A percentile compares a stretch with the other conserved stretches of the same genome.
phyloP scores from a whole-genome alignment of 2,113 vertebrate genomes.

The Oreochromis tanganicae region DNA sequence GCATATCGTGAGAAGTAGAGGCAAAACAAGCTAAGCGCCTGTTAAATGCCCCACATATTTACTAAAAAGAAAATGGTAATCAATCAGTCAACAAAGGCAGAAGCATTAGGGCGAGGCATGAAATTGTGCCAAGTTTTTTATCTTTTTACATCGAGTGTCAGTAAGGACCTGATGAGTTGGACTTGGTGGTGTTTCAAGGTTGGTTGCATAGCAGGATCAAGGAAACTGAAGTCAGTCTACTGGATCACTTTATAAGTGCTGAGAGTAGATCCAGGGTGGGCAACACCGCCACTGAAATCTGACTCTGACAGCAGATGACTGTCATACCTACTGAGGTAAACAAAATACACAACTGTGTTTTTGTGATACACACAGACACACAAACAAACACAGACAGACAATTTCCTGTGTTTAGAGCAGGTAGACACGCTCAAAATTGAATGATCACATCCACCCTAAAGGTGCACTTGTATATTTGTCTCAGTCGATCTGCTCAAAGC shows the following conservation, averaged over 20 bases:
- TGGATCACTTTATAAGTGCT: not conserved
- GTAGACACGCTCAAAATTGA: not conserved
- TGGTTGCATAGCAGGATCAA: not conserved
- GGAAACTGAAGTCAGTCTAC: not conserved
- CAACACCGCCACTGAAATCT: not conserved
- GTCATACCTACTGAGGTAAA: not conserved
- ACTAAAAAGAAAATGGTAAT: not conserved
- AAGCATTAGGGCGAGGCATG: not conserved
- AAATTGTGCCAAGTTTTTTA: not conserved
- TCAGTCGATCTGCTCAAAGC: not conserved
- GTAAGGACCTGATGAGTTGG: not conserved
- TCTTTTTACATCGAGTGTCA: not conserved
- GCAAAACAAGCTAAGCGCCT: not conserved
- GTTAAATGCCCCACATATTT: not conserved
- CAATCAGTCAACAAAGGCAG: not conserved
- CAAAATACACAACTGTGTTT: not conserved
- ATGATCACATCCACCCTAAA: not conserved
- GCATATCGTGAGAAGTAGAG: rapidly evolving
- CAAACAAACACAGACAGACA: slow-evolving; percentile 7
- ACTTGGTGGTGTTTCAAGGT: not conserved
- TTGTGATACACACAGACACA: not conserved
- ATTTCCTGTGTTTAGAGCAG: slow-evolving; percentile 33
- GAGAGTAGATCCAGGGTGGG: not conserved
- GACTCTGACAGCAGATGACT: not conserved
- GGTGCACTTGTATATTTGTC: not conserved